phyloP scores from a whole-genome alignment of 2,113 vertebrate genomes.

The Hylia prasina region DNA sequence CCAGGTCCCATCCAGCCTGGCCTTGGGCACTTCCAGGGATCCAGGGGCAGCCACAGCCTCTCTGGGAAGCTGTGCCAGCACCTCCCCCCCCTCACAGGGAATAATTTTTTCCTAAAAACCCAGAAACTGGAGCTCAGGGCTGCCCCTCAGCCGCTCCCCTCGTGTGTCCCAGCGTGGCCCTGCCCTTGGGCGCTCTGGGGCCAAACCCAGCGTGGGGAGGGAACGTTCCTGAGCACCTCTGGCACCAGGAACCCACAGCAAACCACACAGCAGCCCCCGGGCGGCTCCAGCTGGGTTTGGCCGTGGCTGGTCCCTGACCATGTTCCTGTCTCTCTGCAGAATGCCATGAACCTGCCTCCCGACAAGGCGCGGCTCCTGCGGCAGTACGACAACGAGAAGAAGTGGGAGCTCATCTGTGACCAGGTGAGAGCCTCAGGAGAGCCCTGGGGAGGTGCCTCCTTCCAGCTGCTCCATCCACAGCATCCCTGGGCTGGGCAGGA shows the following conservation, averaged over 20 bases:
- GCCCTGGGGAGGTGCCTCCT: accelerated
- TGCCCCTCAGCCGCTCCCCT: accelerated
- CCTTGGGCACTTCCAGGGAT: not conserved
- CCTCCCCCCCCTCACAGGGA: accelerated
- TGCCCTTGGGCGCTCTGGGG: not conserved
- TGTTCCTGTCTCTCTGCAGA: slow-evolving; percentile 72
- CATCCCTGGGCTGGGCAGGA: not conserved
- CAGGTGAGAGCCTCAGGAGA: slow-evolving; percentile 77
- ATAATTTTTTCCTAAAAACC: accelerated
- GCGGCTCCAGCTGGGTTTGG: not conserved
- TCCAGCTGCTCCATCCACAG: not conserved
- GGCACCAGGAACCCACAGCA: not conserved
- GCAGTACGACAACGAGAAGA: slow-evolving; percentile 98
- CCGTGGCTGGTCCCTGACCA: not conserved
- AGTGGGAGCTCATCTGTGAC: slow-evolving; percentile 98
- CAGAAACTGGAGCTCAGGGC: not conserved
- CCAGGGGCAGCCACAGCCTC: not conserved
- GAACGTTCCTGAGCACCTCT: not conserved
- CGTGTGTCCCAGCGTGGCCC: not conserved
- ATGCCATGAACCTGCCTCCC: slow-evolving; percentile 97
- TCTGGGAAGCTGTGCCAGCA: not conserved
- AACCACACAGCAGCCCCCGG: not conserved
- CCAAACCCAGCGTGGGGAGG: not conserved
- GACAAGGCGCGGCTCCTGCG: slow-evolving; percentile 95
- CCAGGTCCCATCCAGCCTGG: accelerated